Evolutionary conservation across 2,113 vertebrate species (phyloP).

Genomic region (Phocoena phocoena): DNA sequence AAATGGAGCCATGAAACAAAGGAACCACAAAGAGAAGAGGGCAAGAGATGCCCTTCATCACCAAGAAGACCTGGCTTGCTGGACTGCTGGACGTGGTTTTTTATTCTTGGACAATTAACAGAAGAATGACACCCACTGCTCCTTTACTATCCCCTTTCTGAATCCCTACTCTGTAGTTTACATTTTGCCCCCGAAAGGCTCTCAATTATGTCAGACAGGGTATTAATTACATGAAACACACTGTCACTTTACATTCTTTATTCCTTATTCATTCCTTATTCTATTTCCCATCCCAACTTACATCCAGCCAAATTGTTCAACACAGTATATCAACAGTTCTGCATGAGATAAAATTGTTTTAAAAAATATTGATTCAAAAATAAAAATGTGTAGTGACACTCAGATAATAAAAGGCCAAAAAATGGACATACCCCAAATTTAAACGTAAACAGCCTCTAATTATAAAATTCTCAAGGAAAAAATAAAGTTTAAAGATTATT

Average conservation of each 20-base stretch:
- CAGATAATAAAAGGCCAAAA: not conserved
- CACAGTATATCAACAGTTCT: not conserved
- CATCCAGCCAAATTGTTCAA: not conserved
- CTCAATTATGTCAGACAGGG: not conserved
- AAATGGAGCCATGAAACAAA: not conserved
- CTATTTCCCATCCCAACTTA: not conserved
- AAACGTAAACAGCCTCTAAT: not conserved
- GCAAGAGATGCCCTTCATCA: accelerated
- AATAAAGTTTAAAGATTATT: conserved; percentile 27
- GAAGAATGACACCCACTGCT: accelerated
- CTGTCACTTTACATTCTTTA: not conserved
- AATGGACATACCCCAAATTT: not conserved
- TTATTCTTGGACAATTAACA: not conserved
- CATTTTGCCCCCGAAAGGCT: not conserved
- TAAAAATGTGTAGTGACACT: not conserved
- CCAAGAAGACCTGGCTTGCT: accelerated
- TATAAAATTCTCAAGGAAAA: conserved; percentile 36
- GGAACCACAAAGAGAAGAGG: not conserved
- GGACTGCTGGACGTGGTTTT: accelerated
- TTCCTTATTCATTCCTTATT: not conserved
- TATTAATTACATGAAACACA: not conserved
- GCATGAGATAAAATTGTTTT: not conserved
- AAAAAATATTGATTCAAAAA: not conserved
- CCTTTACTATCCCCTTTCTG: too few species aligned
- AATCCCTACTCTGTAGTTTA: not conserved